Conservation (phyloP, 2,888 invertebrate species). For the Ctenicera cuprea region DNA sequence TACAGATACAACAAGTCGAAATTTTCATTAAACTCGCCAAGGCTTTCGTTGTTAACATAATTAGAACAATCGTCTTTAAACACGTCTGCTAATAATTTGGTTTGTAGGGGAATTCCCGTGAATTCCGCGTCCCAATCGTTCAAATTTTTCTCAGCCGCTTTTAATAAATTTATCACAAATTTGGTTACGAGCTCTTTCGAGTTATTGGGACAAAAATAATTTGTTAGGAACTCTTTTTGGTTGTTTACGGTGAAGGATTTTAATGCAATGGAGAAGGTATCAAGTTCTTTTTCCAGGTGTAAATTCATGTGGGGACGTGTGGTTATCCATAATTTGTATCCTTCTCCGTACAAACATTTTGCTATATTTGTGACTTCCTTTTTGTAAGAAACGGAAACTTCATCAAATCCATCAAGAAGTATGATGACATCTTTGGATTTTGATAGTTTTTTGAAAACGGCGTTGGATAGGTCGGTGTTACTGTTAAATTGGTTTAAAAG, state of each 20-base stretch:
- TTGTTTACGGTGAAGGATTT: not conserved
- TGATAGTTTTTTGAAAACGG: slow-evolving; percentile 9
- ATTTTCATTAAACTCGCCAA: slow-evolving; percentile 4
- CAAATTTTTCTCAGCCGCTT: not conserved
- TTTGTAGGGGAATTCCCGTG: slow-evolving; percentile 28
- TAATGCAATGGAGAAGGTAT: not conserved
- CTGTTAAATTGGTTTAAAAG: too few relatives aligned
- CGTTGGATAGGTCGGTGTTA: not conserved
- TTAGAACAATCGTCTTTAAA: not conserved
- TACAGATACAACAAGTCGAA: slow-evolving; percentile 33
- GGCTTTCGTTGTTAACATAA: not conserved
- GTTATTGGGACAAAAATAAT: not conserved
- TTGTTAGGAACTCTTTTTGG: not conserved
- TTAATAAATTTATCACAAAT: slow-evolving; percentile 1
- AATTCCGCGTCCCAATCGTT: not conserved
- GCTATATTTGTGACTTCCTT: slow-evolving; percentile 21
- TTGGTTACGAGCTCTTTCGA: not conserved
- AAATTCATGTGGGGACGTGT: slow-evolving; percentile 22
- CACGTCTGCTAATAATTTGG: slow-evolving; percentile 18
- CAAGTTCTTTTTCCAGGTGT: not conserved
- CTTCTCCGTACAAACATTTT: not conserved
- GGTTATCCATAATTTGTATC: slow-evolving; percentile 22
- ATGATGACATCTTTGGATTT: slow-evolving; percentile 14
- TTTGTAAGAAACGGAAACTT: slow-evolving; percentile 8
- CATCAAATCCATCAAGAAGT: slow-evolving; percentile 36